Evolutionary conservation across 2,888 invertebrate genomes (phyloP), one percentile per base, ranked within the genome.

Genomic region (Pyrochroa serraticornis): DNA sequence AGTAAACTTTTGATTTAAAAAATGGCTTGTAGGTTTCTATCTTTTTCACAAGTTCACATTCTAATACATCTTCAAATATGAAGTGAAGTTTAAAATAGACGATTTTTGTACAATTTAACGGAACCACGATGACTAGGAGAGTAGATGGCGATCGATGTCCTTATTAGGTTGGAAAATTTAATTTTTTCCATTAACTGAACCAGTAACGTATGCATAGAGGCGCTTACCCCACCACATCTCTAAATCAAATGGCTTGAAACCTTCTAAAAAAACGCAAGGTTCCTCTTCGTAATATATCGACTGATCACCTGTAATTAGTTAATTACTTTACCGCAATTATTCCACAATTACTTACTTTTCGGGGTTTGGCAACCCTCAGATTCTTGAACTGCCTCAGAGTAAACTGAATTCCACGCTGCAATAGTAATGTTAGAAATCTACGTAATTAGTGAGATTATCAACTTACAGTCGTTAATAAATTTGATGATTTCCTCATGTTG

Each of bases 161-260:
- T 46, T 53, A 46, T 45, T 34, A 6, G 8, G 10, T 34, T 6
- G 6, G n/a, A 22, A 10, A 38, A 30, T 30, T 64, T 60, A 88
- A 84, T 66, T 69, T 64, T 67, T 65, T 22, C 62, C 59, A 53
- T 71, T 74, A 30, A 70, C 69, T 60, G 91, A 92, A 78, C 89
- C 91, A 55, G 92, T 92, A 77, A 93, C 90, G 77, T 91, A 92
- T 72, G 92, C 90, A 81, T 90, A 92, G 62, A 92, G 82, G 64
- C 93, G 83, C 76, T 91, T 90, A 61, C 93, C 93, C 93, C 93
- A 94, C 91, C 93, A 94, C 34, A 91, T 88, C 77, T 93, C 94
- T 73, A 95, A 83, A 81, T 95, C 94, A 74, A 94, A 94, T 12
- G 93, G 92, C 73, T 92, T 91, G 77, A 94, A 95, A 79, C 93